phyloP scores from a whole-genome alignment of 2,113 vertebrate genomes.

The Casuarius casuarius region DNA sequence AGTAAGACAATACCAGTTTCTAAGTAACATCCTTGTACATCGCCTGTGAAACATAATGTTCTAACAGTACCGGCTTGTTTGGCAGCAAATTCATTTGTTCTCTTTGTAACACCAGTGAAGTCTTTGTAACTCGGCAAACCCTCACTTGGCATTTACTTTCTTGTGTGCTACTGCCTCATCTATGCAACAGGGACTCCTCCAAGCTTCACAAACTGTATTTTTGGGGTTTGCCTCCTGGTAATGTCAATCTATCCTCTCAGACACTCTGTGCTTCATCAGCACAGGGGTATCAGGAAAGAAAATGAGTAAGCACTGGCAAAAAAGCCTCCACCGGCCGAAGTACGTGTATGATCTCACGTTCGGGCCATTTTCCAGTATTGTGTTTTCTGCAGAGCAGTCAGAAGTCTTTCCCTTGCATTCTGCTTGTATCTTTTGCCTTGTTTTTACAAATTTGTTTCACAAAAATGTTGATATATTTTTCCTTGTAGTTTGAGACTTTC shows the following conservation, averaged over 20 bases:
- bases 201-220: neutral
- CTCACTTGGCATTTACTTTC: neutral
- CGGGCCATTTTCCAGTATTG: neutral
- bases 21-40: neutral
- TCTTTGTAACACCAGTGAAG: neutral
- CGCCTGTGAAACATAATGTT: neutral
- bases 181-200: neutral
- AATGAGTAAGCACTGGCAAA: neutral
- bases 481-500: constrained; percentile 18
- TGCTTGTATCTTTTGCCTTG: neutral
- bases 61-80: neutral
- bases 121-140: neutral
- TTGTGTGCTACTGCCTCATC: neutral
- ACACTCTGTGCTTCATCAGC: neutral
- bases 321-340: neutral
- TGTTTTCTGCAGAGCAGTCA: neutral
- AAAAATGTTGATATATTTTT: constrained; percentile 15
- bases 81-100: neutral
- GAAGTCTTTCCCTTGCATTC: neutral
- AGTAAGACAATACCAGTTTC: neutral
- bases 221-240: neutral
- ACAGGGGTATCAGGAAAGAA: neutral
- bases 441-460: constrained; percentile 2
- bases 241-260: neutral
- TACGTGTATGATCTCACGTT: neutral